Evolutionary conservation across 2,797 vertebrate genomes (phyloP), one percentile per base, ranked within the genome.

Genomic region (Aeoliscus strigatus): DNA sequence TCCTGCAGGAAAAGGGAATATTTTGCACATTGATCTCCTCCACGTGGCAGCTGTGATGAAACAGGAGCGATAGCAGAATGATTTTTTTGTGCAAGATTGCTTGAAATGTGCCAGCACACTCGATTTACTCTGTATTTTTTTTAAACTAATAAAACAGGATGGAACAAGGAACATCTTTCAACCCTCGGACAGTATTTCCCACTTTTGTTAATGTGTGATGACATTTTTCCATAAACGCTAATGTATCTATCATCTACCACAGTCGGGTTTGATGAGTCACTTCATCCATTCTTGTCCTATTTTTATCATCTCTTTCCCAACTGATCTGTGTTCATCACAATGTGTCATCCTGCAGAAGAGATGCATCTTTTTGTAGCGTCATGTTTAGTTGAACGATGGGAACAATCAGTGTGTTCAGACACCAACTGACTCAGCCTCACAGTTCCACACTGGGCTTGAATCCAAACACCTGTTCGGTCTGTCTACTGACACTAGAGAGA

Each of bases 21-120:
- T 94, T 96, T 91, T 98, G 94, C 94, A 97, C 94, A 96, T 92
- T 77, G 88, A 89, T 86, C 86, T 83, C 86, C 88, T 89, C 88
- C 70, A 87, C 81, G 81, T 91, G 94, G 94, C 96, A 98, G 94
- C 94, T 97, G 91, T 89, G 86, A 90, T 74, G 67, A 60, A 63
- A 29, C 35, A 6, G 6, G 18, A 48, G 51, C 13, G 9, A 15
- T 6, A 38, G 10, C 24, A 25, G 24, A 25, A 9, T 6, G 8
- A 9, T 25, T 25, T 26, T 70, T 63, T 57, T 65, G 16, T 65
- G 23, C 51, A 60, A 51, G 38, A 62, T 59, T 71, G 52, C 63
- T 73, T 67, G 14, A 67, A 68, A 56, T 58, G 66, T 72, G 53
- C 54, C 54, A 41, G 50, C 39, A 61, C 35, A 45, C 42, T 65